Conservation (phyloP, 2,888 invertebrate genomes). For the Amphipyra berbera region DNA sequence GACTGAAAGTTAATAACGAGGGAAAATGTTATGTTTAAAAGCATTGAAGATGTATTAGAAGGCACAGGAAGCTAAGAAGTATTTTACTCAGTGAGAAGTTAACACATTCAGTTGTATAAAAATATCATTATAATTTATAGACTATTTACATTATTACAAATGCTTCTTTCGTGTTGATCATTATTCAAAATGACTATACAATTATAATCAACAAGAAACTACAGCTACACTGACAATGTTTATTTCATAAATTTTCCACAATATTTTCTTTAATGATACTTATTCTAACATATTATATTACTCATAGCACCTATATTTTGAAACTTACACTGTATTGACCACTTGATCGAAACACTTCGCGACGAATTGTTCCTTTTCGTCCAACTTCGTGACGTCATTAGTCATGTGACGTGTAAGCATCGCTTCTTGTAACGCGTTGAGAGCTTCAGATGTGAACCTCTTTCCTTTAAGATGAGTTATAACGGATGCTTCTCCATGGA, state of each 20-base stretch:
- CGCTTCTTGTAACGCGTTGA: slow-evolving; percentile 90
- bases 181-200: slow-evolving; percentile 11
- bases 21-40: slow-evolving; percentile 62
- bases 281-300: slow-evolving; percentile 35
- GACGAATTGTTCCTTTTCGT: slow-evolving; percentile 90
- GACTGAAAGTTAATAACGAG: slow-evolving; percentile 60
- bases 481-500: slow-evolving; percentile 91
- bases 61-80: slow-evolving; percentile 55
- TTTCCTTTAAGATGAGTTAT: slow-evolving; percentile 92
- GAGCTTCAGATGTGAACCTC: slow-evolving; percentile 91
- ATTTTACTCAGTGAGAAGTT: slow-evolving; percentile 24
- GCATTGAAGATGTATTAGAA: slow-evolving; percentile 58
- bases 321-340: slow-evolving; percentile 86
- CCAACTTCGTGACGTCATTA: slow-evolving; percentile 77
- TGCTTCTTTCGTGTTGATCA: slow-evolving; percentile 22
- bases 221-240: slow-evolving; percentile 19
- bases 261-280: slow-evolving; percentile 37
- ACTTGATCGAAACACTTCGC: slow-evolving; percentile 91
- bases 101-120: slow-evolving; percentile 40
- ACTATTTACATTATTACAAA: slow-evolving; percentile 55
- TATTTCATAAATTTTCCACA: slow-evolving; percentile 15
- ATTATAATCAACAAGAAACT: slow-evolving; percentile 36
- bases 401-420: slow-evolving; percentile 80
- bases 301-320: slow-evolving; percentile 36
- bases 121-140: slow-evolving; percentile 45